Evolutionary conservation across 2,888 invertebrate species (phyloP).

Genomic region (Idaea biselata): DNA sequence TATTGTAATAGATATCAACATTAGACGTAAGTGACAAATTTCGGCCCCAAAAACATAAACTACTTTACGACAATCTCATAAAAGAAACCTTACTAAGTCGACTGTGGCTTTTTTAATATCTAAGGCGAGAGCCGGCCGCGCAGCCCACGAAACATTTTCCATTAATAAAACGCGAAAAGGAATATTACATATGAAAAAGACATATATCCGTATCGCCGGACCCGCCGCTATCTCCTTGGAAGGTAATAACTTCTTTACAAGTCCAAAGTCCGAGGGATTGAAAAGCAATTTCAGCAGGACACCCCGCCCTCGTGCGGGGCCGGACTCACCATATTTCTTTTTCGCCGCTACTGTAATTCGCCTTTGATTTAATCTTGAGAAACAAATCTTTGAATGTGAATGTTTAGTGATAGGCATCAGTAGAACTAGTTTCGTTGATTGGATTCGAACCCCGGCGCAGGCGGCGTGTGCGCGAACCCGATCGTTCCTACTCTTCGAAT

Average conservation of each 20-base stretch:
- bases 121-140: conserved; percentile 68
- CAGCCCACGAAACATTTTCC: conserved; percentile 80
- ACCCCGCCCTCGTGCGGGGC: conserved; percentile 74
- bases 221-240: conserved; percentile 79
- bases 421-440: conserved; percentile 77
- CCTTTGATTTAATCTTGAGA: conserved; percentile 80
- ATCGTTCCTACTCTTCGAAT: conserved; percentile 52
- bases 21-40: conserved; percentile 27
- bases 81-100: conserved; percentile 68
- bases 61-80: conserved; percentile 69
- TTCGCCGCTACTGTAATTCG: conserved; percentile 80
- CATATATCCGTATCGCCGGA: conserved; percentile 80
- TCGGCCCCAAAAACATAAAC: conserved; percentile 52
- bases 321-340: conserved; percentile 79
- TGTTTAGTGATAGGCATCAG: conserved; percentile 79
- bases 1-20: conserved; percentile 8
- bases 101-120: conserved; percentile 73
- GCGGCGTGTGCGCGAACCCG: conserved; percentile 44
- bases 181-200: conserved; percentile 81
- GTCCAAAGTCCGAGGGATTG: conserved; percentile 83
- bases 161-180: conserved; percentile 82
- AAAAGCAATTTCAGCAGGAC: conserved; percentile 82
- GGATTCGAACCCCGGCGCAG: conserved; percentile 62
- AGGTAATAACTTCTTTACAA: conserved; percentile 83
- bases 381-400: conserved; percentile 81